Base-by-base conservation (phyloP, 2,888 invertebrate species). In the Rhabditoides inermis region DNA sequence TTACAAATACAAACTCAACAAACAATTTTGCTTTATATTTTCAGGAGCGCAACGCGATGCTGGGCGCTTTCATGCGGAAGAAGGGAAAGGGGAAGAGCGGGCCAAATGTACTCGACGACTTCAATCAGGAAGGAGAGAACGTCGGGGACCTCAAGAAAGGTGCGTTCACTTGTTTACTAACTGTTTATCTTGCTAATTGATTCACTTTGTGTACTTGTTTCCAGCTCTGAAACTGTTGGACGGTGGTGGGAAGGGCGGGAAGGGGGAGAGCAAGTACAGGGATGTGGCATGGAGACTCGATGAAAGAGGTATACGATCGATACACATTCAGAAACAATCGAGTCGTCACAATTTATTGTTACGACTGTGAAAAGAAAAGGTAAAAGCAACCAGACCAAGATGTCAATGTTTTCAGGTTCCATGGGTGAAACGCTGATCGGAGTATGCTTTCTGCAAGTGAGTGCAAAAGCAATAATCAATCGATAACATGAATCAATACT, bases 381-480 rank as follows among this genome's bases (percentile, higher is more conserved):
- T n/a, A n/a, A n/a, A n/a, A n/a, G n/a, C n/a, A n/a, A n/a, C n/a
- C n/a, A n/a, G n/a, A n/a, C n/a, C n/a, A n/a, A n/a, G n/a, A n/a
- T n/a, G n/a, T n/a, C n/a, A 30, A 22, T 18, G 20, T 12, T 18
- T 45, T 18, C 18, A 58, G 65, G 63, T 5, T 58, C 64, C 2
- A 67, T 95, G 0, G 94, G 95, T 0, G 95, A 95, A 80, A 88
- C 90, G 0, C 86, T 90, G 59, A 81, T 95, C 23, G 92, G 92
- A 77, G 81, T 94, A 25, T 94, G 94, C 76, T 55, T 69, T 3
- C 58, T 69, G 2, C 71, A 71, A 27, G 89, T n/a, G n/a, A n/a
- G n/a, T n/a, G n/a, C n/a, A n/a, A n/a, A n/a, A n/a, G n/a, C n/a
- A n/a, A n/a, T n/a, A n/a, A n/a, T n/a, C n/a, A n/a, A n/a, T n/a